Base-by-base conservation (phyloP, 2,113 vertebrate species). In the Lathamus discolor region DNA sequence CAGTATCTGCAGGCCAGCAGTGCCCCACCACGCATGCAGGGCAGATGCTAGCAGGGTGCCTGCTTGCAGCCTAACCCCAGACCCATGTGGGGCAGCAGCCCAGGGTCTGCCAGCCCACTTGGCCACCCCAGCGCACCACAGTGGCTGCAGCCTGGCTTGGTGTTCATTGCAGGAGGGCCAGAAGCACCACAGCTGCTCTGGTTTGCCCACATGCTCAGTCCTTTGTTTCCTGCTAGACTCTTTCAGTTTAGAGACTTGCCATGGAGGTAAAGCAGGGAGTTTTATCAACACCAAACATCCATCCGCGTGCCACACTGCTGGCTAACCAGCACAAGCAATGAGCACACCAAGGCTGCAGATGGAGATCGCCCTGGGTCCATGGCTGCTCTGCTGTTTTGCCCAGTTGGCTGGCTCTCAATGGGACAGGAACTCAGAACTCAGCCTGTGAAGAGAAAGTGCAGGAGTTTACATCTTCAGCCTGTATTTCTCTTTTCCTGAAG, bases 1-100 rank as follows among this genome's bases (percentile, higher is more conserved):
- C 87, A 93, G 64, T 83, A 81, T 75, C 88, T 94, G 83, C 1
- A 1, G 37, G 43, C 64, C 66, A 67, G 76, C 73, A 83, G 73
- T 16, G 28, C 54, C 35, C 7, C 1, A 2, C 27, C 39, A 31
- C 0, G 0, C 0, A 0, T 48, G 46, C 4, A 0, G 41, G 43
- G 70, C 85, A 77, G 82, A 62, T 57, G 44, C 44, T 39, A 16
- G 11, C 31, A 27, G 22, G 64, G 63, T 46, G 69, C 59, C 27
- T 39, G n/a, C 1, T 0, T 24, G 41, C 67, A 80, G 59, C n/a
- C 54, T 61, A 51, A 80, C 20, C 49, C n/a, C 31, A 52, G 37
- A 29, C 11, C 67, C 6, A 4, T 33, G 10, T 1, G 0, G 17
- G 43, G 37, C 28, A 15, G 61, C 46, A 68, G 41, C 48, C 35